phyloP scores from a whole-genome alignment of 1,140 invertebrate genomes.

The Choristoneura fumiferana region DNA sequence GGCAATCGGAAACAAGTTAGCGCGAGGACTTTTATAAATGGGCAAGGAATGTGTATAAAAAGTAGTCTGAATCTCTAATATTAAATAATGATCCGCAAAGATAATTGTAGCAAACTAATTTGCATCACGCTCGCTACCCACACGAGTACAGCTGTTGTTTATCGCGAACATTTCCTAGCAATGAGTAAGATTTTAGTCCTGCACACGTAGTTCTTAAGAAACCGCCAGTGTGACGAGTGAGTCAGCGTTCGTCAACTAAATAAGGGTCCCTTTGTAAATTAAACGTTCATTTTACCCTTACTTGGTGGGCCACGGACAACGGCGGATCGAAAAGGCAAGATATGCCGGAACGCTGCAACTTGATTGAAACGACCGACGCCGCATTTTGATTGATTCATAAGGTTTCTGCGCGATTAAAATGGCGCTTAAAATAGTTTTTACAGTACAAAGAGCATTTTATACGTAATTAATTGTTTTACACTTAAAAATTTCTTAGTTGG shows the following conservation, averaged over 20 bases:
- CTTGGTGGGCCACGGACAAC: slow-evolving; percentile 53
- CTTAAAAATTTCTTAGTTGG: no score
- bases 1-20: no score
- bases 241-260: slow-evolving; percentile 57
- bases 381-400: slow-evolving; percentile 40
- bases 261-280: slow-evolving; percentile 64
- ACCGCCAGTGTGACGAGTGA: slow-evolving; percentile 46
- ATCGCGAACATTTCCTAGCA: slow-evolving; percentile 39
- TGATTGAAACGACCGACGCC: slow-evolving; percentile 29
- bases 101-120: slow-evolving; percentile 53
- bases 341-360: slow-evolving; percentile 59
- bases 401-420: slow-evolving; percentile 11
- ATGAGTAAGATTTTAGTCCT: slow-evolving; percentile 53
- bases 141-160: slow-evolving; percentile 52
- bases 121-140: slow-evolving; percentile 40
- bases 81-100: slow-evolving; percentile 20
- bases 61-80: no score
- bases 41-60: no score
- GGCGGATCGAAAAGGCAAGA: slow-evolving; percentile 53
- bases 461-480: no score
- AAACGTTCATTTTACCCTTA: slow-evolving; percentile 61
- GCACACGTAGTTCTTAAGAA: slow-evolving; percentile 42
- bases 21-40: no score
- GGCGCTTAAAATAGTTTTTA: background rate
- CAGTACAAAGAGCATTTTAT: no score